phyloP scores from a whole-genome alignment of 2,888 invertebrate genomes.

The Xylota sylvarum region DNA sequence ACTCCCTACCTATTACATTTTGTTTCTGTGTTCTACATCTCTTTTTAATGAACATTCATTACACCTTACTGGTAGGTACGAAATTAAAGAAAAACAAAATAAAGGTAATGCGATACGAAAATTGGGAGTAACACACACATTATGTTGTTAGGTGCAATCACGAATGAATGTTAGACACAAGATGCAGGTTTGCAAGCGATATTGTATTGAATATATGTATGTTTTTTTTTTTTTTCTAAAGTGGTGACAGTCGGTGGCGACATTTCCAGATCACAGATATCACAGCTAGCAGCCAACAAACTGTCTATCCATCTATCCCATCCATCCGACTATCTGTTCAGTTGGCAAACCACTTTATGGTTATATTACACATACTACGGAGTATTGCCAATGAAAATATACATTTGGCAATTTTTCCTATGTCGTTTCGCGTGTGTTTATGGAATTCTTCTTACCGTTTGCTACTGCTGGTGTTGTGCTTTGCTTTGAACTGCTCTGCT shows the following conservation, averaged over 20 bases:
- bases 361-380: constrained; percentile 15
- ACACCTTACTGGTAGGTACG: not conserved
- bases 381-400: constrained; percentile 13
- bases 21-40: constrained; percentile 13
- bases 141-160: not conserved
- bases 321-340: constrained; percentile 30
- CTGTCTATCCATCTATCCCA: constrained; percentile 28
- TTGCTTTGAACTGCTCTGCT: constrained; percentile 37
- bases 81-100: not conserved
- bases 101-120: no score
- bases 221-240: no score
- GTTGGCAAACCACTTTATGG: constrained; percentile 11
- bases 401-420: constrained; percentile 41
- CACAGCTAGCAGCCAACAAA: not conserved
- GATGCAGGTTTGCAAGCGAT: no score
- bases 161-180: not conserved
- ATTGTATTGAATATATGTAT: no score
- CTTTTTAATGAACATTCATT: constrained; percentile 18
- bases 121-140: constrained; percentile 18
- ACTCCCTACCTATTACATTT: not conserved
- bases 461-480: constrained; percentile 29
- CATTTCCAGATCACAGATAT: constrained; percentile 29
- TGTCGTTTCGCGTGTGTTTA: constrained; percentile 40
- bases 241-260: not conserved
- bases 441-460: constrained; percentile 38